Conservation (phyloP, 2,113 vertebrate genomes). For the Solenodon paradoxus region DNA sequence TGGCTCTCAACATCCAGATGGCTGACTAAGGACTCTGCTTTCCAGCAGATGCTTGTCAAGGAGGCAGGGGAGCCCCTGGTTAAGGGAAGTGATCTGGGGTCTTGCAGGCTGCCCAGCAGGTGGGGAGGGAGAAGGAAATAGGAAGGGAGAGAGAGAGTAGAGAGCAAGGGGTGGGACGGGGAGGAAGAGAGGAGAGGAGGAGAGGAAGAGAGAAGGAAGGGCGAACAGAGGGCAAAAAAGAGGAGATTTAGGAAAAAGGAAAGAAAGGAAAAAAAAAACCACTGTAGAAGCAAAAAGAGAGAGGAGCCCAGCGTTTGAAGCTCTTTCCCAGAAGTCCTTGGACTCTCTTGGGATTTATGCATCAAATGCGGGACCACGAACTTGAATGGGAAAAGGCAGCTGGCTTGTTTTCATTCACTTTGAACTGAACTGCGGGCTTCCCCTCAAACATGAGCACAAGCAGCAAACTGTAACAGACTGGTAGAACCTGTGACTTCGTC, state of each 20-base stretch:
- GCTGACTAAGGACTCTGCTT: rapidly evolving
- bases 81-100: background rate
- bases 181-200: background rate
- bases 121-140: background rate
- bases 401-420: background rate
- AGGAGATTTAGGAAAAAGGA: background rate
- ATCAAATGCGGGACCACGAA: background rate
- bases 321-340: background rate
- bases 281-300: background rate
- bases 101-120: rapidly evolving
- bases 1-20: rapidly evolving
- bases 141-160: background rate
- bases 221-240: background rate
- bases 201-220: background rate
- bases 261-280: background rate
- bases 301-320: rapidly evolving
- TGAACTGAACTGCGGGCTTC: rapidly evolving
- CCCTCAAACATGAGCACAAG: rapidly evolving
- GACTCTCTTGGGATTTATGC: background rate
- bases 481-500: background rate
- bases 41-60: background rate
- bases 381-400: background rate
- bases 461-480: no score
- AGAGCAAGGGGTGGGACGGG: background rate
- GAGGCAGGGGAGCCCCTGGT: background rate